Conservation (phyloP, 1,140 invertebrate genomes). For the Drosophila navojoa region DNA sequence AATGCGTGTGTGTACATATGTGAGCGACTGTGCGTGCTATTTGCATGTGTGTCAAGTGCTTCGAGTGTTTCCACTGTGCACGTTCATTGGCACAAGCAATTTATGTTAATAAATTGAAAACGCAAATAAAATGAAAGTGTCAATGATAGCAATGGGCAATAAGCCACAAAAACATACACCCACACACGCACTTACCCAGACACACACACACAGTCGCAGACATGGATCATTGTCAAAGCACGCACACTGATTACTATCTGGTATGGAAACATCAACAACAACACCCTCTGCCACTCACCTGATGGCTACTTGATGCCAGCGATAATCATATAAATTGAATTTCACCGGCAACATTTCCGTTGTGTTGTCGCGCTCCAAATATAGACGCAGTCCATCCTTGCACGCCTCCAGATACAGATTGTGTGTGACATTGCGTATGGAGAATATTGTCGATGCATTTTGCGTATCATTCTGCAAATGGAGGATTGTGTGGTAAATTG, state of each 20-base stretch:
- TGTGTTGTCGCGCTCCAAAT: constrained; percentile 79
- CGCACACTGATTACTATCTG: constrained; percentile 55
- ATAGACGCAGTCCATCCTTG: constrained; percentile 76
- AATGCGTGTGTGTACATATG: constrained; percentile 17
- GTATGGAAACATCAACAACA: constrained; percentile 14
- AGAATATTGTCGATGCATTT: constrained; percentile 75
- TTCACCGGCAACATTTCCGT: constrained; percentile 83
- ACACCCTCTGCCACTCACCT: constrained; percentile 56
- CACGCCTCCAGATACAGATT: constrained; percentile 82
- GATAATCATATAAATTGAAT: constrained; percentile 84
- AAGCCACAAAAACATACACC: constrained; percentile 39
- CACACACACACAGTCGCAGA: constrained; percentile 15
- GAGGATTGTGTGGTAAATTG: no score
- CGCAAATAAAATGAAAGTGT: constrained; percentile 81
- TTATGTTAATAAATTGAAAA: constrained; percentile 83
- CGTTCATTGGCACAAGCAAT: constrained; percentile 68
- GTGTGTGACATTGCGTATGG: constrained; percentile 78
- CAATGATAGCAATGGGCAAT: constrained; percentile 52
- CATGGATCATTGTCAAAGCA: constrained; percentile 32
- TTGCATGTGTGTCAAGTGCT: constrained; percentile 72
- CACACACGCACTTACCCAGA: constrained; percentile 8
- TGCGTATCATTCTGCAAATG: constrained; percentile 71
- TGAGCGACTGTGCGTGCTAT: constrained; percentile 42
- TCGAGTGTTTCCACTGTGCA: constrained; percentile 42
- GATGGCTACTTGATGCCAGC: constrained; percentile 84